A percentile compares a stretch with the other conserved stretches of the same genome.
These are phyloP conservation scores for Taeniopygia guttata DNA, from an alignment of 2,797 vertebrate genomes.

Conservation along the genomic window DNA sequence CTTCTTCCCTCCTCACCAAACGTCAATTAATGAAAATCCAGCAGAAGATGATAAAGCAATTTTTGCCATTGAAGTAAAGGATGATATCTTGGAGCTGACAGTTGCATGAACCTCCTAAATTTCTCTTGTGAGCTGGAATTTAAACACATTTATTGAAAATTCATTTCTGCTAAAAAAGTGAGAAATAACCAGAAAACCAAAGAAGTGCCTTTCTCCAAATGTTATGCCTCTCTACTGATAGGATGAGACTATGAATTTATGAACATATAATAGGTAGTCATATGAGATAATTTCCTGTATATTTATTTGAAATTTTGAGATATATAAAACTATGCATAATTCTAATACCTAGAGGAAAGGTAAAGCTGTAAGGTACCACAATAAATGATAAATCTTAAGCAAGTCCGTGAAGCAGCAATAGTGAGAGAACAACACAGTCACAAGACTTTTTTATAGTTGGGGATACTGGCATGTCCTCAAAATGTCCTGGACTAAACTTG, in stretches of 20 bases:
- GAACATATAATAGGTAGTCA: neutral
- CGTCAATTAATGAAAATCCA: neutral
- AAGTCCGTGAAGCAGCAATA: neutral
- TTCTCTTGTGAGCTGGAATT: neutral
- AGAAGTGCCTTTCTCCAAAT: neutral
- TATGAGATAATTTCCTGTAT: neutral
- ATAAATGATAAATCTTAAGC: neutral
- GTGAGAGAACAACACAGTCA: neutral
- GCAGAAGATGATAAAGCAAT: neutral
- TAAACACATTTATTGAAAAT: neutral
- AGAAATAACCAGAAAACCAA: neutral
- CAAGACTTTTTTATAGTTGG: neutral
- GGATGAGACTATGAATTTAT: neutral
- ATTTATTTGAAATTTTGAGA: neutral
- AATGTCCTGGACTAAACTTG: neutral
- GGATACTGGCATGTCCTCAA: neutral
- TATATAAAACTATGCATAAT: neutral
- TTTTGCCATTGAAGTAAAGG: neutral
- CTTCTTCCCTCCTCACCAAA: neutral
- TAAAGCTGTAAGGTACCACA: neutral
- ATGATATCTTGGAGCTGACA: neutral
- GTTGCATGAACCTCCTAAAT: neutral
- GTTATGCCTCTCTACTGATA: neutral
- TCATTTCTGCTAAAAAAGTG: neutral
- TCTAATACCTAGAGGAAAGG: neutral